phyloP scores from a whole-genome alignment of 2,888 invertebrate genomes.

The Macrophya annulata region DNA sequence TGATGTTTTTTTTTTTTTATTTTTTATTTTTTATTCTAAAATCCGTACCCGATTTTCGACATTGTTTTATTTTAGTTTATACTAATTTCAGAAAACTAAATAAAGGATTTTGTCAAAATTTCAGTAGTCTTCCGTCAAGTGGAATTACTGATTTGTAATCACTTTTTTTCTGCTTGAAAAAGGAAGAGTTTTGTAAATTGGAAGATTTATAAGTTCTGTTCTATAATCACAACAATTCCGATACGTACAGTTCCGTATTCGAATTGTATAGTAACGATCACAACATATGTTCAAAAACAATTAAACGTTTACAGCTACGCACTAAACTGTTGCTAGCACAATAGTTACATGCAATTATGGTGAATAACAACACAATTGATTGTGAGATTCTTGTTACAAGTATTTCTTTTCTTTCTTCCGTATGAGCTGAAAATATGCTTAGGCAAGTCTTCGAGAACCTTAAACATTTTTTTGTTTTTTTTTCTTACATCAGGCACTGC shows the following conservation, averaged over 20 bases:
- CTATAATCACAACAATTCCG: neutral
- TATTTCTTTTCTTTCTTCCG: neutral
- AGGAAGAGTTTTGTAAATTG: neutral
- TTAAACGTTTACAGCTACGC: neutral
- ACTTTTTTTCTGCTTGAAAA: neutral
- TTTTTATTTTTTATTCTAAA: neutral
- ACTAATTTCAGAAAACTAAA: neutral
- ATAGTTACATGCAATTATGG: neutral
- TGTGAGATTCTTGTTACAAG: neutral
- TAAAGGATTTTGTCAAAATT: no score
- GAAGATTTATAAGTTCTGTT: neutral
- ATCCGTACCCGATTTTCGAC: neutral
- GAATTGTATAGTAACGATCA: neutral
- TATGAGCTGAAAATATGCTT: neutral
- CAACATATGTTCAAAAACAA: neutral
- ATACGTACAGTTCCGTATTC: neutral
- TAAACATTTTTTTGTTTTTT: neutral
- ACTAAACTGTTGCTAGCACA: neutral
- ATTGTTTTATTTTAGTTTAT: neutral
- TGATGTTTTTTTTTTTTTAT: constrained; percentile 44
- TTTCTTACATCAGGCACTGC: neutral
- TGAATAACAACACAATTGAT: no score
- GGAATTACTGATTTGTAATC: neutral
- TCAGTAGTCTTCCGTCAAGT: no score
- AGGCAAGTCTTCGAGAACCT: neutral